phyloP scores from a whole-genome alignment of 37 sponge, comb jelly and placozoan species.

The Hexactinellida sp. region DNA sequence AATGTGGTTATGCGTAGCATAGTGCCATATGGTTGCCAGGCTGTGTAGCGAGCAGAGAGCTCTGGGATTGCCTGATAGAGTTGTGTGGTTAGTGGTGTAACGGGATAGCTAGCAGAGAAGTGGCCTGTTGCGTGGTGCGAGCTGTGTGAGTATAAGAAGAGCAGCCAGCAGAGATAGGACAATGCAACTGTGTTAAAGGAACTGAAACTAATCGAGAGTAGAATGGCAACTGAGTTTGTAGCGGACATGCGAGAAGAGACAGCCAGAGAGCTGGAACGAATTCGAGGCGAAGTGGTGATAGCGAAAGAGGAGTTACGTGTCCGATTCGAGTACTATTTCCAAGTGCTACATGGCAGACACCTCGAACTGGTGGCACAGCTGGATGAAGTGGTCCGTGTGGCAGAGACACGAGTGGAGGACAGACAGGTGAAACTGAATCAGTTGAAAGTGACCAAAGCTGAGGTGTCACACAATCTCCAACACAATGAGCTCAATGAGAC shows the following conservation, averaged over 20 bases:
- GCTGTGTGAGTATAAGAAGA: too few relatives aligned
- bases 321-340: background rate
- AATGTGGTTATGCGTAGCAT: background rate
- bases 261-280: background rate
- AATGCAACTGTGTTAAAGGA: too few relatives aligned
- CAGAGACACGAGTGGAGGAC: background rate
- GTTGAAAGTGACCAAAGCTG: background rate
- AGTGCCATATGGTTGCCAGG: background rate
- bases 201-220: background rate
- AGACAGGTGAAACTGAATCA: background rate
- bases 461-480: background rate
- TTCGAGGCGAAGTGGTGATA: background rate
- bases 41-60: background rate
- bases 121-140: background rate
- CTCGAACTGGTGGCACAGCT: background rate
- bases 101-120: background rate
- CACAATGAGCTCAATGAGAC: background rate
- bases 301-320: background rate
- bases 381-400: background rate
- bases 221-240: background rate
- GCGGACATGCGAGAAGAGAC: background rate
- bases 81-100: background rate
- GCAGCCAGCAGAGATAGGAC: too few relatives aligned
- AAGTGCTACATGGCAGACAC: background rate
- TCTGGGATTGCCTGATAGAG: background rate